A percentile compares a stretch with the other conserved stretches of the same genome.
These are phyloP conservation scores for Echinarachnius parma DNA, from an alignment of 53 echinoderm and acorn worm species.

Conservation along the genomic window DNA sequence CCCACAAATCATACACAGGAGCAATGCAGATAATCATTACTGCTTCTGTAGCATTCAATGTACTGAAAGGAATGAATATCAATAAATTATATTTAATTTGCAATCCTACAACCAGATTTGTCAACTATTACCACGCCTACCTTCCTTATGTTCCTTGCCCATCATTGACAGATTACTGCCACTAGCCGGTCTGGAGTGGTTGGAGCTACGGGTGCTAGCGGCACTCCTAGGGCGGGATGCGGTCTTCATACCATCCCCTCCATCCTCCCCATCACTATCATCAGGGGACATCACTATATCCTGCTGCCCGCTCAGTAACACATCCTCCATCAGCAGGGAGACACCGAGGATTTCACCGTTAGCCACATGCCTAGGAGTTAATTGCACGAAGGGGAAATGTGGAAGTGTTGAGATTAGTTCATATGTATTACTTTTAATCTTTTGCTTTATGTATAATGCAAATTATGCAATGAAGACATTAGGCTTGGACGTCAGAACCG, in stretches of 20 bases:
- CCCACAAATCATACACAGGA: no score
- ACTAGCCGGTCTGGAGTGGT: conserved; percentile 38
- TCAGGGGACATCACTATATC: conserved; percentile 81
- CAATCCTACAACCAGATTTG: no score
- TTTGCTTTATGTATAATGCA: no score
- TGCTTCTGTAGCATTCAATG: no score
- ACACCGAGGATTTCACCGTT: conserved; percentile 97
- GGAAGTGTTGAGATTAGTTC: no score
- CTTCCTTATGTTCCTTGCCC: conserved; percentile 59
- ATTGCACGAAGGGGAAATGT: background rate
- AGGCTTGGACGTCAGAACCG: no score
- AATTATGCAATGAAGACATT: no score
- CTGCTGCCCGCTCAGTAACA: conserved; percentile 91
- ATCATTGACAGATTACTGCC: conserved; percentile 20
- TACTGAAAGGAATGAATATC: no score
- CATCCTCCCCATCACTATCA: conserved; percentile 72
- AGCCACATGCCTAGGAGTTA: conserved; percentile 71
- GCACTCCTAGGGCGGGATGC: conserved; percentile 69
- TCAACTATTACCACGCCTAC: conserved; percentile 24
- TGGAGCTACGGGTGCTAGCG: conserved; percentile 46
- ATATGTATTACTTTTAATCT: no score
- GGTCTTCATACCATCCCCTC: conserved; percentile 19
- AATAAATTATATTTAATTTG: no score
- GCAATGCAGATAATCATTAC: no score
- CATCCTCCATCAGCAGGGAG: conserved; percentile 96